phyloP scores from a whole-genome alignment of 2,113 vertebrate species.

The Stigmatopora argus region DNA sequence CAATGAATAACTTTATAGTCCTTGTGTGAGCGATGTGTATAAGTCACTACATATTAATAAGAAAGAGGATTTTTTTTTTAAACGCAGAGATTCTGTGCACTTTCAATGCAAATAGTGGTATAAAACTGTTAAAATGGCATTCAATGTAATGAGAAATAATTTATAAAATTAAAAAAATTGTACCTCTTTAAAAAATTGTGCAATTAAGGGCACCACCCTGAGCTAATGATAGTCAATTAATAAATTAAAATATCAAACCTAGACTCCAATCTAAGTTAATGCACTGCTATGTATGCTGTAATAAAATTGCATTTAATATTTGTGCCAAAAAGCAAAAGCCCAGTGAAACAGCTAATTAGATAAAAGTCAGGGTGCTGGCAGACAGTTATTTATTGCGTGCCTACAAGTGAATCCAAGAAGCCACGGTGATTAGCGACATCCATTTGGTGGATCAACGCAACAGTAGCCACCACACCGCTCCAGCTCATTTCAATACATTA shows the following conservation, averaged over 20 bases:
- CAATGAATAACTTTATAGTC: no score
- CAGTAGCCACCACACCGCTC: constrained; percentile 40
- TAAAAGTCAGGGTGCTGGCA: constrained; percentile 62
- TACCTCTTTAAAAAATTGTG: constrained; percentile 2
- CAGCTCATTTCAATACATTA: constrained; percentile 66
- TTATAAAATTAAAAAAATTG: no score
- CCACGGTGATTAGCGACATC: constrained; percentile 67
- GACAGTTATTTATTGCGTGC: constrained; percentile 63
- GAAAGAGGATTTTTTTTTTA: no score
- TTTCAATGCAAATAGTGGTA: no score
- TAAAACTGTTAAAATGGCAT: no score
- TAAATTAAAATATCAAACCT: constrained; percentile 50
- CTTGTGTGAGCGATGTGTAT: no score
- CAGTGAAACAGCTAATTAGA: constrained; percentile 65
- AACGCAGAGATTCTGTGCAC: no score
- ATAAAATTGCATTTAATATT: constrained; percentile 54
- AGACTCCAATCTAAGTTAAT: constrained; percentile 49
- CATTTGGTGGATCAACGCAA: constrained; percentile 65
- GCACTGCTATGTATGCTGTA: constrained; percentile 50
- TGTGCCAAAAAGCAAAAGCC: constrained; percentile 47
- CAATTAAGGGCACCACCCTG: constrained; percentile 30
- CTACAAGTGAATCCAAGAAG: constrained; percentile 67
- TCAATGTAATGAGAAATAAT: no score
- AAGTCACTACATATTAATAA: no score
- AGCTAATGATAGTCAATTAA: constrained; percentile 31